Evolutionary conservation across 2,113 vertebrate species (phyloP).

Genomic region (Leptobrachium leishanense): DNA sequence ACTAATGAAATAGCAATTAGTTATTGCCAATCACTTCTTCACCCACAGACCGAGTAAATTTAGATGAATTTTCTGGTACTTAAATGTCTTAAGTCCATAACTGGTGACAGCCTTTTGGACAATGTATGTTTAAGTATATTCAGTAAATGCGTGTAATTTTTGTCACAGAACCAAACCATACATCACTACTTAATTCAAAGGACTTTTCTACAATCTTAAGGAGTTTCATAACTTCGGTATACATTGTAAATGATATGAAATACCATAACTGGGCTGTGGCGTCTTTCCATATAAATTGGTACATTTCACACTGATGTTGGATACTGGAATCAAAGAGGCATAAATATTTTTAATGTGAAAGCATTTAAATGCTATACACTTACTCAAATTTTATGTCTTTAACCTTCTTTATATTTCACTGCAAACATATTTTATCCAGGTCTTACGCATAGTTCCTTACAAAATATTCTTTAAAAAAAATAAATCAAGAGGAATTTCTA

Average conservation of each 20-base stretch:
- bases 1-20: too few species aligned
- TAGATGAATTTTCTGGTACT: too few species aligned
- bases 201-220: too few species aligned
- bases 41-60: too few species aligned
- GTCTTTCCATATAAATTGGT: not conserved
- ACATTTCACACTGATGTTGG: not conserved
- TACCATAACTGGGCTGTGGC: not conserved
- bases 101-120: too few species aligned
- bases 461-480: slow-evolving; percentile 29
- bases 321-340: slow-evolving; percentile 18
- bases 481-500: not conserved
- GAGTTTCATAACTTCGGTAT: too few species aligned
- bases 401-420: slow-evolving; percentile 41
- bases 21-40: too few species aligned
- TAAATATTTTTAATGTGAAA: slow-evolving; percentile 42
- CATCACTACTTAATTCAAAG: too few species aligned
- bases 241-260: not conserved
- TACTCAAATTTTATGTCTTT: slow-evolving; percentile 37
- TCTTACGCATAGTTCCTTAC: not conserved
- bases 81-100: too few species aligned
- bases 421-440: slow-evolving; percentile 25
- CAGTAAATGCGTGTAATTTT: too few species aligned
- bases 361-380: slow-evolving; percentile 36
- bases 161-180: too few species aligned
- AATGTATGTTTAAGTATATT: too few species aligned